These are phyloP conservation scores for Lycophotia porphyrea DNA, from an alignment of 2,888 invertebrate species.

Conservation along the genomic window DNA sequence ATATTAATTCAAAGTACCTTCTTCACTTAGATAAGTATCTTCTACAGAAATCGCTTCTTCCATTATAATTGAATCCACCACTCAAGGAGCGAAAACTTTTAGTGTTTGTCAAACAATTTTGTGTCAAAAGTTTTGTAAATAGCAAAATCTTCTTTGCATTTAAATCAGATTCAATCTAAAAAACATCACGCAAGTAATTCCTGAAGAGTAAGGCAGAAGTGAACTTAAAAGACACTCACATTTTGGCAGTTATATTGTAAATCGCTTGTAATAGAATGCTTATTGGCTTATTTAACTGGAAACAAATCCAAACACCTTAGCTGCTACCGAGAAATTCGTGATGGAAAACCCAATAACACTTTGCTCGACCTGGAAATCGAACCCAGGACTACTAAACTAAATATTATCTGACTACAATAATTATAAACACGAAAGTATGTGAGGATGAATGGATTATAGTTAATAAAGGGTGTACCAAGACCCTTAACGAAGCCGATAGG, in stretches of 20 bases:
- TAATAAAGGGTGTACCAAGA: no score
- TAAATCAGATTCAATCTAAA: conserved; percentile 19
- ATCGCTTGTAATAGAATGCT: no score
- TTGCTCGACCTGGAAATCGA: no score
- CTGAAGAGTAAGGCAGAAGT: neutral
- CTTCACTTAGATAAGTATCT: conserved; percentile 13
- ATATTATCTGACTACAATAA: no score
- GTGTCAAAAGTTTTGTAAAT: conserved; percentile 37
- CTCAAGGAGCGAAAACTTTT: conserved; percentile 28
- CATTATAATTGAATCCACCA: conserved; percentile 45
- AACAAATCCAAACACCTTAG: no score
- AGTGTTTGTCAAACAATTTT: conserved; percentile 52
- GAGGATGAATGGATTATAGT: no score
- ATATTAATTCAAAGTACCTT: conserved; percentile 15
- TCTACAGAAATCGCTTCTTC: conserved; percentile 23
- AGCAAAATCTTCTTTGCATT: conserved; percentile 31
- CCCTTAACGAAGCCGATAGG: no score
- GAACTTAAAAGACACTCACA: neutral
- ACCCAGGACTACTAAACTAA: no score
- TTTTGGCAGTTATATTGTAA: neutral
- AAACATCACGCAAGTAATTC: neutral
- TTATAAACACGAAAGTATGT: no score
- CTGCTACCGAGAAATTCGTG: no score
- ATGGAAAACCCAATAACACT: no score
- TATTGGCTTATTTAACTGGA: no score